phyloP scores from a whole-genome alignment of 92 coral and sea anemone genomes.

The Porites evermanni region DNA sequence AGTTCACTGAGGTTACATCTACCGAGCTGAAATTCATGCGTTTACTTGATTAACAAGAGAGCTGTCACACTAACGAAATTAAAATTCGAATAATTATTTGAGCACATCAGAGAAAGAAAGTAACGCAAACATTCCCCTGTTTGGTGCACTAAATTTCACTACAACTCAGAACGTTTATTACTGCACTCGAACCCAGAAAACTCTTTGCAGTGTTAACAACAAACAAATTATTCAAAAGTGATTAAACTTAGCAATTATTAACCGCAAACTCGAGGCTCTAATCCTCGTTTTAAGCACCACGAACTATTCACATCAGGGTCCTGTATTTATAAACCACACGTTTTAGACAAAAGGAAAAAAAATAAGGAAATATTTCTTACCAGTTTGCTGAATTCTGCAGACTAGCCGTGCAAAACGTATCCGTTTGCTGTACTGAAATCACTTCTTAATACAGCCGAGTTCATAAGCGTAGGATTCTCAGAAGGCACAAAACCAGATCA shows the following conservation, averaged over 20 bases:
- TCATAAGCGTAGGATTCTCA: background rate
- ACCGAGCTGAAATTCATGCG: background rate
- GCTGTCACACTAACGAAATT: background rate
- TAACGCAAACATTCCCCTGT: background rate
- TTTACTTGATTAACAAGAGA: background rate
- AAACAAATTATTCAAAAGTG: background rate
- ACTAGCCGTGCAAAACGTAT: background rate
- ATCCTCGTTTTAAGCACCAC: background rate
- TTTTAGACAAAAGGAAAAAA: background rate
- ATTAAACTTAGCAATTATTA: background rate
- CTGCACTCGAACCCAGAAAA: background rate
- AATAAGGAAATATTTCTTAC: background rate
- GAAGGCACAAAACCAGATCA: background rate
- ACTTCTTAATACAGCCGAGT: background rate
- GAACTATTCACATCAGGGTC: background rate
- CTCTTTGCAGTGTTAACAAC: background rate
- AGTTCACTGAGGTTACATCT: slow-evolving; percentile 1
- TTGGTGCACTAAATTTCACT: background rate
- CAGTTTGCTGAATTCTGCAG: slow-evolving; percentile 2
- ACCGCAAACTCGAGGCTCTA: background rate
- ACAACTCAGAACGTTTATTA: background rate
- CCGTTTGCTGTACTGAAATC: slow-evolving; percentile 11
- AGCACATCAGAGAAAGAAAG: background rate
- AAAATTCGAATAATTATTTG: background rate
- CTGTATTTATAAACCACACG: background rate